These are phyloP conservation scores for Chironomus tentans DNA, from an alignment of 2,888 invertebrate genomes.

Conservation along the genomic window DNA sequence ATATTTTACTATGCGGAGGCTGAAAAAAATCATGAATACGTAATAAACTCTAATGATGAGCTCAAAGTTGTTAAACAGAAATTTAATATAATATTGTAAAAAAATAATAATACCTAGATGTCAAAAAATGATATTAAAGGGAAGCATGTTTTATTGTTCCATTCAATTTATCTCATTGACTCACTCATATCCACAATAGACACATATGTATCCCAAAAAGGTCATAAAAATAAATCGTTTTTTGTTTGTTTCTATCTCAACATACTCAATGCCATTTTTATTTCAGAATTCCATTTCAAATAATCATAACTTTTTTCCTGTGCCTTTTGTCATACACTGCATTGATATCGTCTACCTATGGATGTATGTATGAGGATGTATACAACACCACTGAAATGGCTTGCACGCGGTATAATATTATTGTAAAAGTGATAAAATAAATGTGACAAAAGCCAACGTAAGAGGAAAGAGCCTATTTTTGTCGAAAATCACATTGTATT, in stretches of 20 bases:
- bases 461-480: not conserved
- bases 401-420: not conserved
- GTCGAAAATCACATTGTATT: constrained; percentile 22
- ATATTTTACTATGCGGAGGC: no score
- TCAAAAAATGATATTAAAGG: not conserved
- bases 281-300: constrained; percentile 22
- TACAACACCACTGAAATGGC: not conserved
- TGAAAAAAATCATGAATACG: no score
- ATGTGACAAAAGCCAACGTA: not conserved
- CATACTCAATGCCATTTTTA: constrained; percentile 3
- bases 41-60: no score
- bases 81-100: no score
- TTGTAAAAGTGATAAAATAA: constrained; percentile 18
- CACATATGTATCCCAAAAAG: not conserved
- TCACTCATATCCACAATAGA: not conserved
- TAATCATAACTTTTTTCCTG: constrained; percentile 22
- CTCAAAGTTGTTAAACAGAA: no score
- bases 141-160: constrained; percentile 1
- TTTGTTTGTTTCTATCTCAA: not conserved
- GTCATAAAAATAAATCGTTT: constrained; percentile 26
- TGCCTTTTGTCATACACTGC: no score
- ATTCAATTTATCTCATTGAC: not conserved
- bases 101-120: not conserved
- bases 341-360: not conserved
- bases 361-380: not conserved